Evolutionary conservation across 2,797 vertebrate genomes (phyloP).

Genomic region (Amblyopsis hoosieri): DNA sequence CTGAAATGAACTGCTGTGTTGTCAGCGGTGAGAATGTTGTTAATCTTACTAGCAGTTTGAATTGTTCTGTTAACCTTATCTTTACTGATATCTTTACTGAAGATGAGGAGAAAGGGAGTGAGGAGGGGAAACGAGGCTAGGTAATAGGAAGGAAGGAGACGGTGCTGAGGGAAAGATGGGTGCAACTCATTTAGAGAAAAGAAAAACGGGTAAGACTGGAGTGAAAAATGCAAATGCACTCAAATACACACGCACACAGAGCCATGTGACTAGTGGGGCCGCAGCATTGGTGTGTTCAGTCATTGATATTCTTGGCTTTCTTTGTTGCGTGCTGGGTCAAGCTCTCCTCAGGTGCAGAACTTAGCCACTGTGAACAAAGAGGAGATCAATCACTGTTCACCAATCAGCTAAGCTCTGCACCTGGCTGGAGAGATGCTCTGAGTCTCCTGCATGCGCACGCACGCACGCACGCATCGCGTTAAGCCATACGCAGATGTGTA

Average conservation of each 20-base stretch:
- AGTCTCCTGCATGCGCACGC: constrained; percentile 8
- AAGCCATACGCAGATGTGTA: neutral
- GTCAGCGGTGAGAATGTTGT: constrained; percentile 9
- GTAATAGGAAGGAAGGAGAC: neutral
- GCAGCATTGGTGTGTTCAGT: neutral
- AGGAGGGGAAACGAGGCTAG: no score
- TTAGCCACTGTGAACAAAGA: constrained; percentile 99
- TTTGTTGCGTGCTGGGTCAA: constrained; percentile 69
- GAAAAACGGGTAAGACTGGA: neutral
- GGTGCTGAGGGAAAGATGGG: neutral
- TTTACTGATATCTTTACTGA: constrained; percentile 22
- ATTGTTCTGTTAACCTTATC: constrained; percentile 30
- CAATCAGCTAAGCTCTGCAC: constrained; percentile 99
- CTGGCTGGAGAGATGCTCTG: constrained; percentile 85
- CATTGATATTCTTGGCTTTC: constrained; percentile 11
- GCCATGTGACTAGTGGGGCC: neutral
- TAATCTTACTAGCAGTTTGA: constrained; percentile 2
- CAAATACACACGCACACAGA: constrained; percentile 16
- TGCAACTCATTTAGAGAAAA: neutral
- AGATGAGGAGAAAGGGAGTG: neutral
- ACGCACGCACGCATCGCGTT: constrained; percentile 10
- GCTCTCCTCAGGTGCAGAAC: constrained; percentile 98
- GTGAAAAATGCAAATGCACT: neutral
- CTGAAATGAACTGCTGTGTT: constrained; percentile 14
- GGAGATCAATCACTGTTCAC: constrained; percentile 99